Evolutionary conservation across 2,888 invertebrate genomes (phyloP).

Genomic region (Gandaritis pyraliata): DNA sequence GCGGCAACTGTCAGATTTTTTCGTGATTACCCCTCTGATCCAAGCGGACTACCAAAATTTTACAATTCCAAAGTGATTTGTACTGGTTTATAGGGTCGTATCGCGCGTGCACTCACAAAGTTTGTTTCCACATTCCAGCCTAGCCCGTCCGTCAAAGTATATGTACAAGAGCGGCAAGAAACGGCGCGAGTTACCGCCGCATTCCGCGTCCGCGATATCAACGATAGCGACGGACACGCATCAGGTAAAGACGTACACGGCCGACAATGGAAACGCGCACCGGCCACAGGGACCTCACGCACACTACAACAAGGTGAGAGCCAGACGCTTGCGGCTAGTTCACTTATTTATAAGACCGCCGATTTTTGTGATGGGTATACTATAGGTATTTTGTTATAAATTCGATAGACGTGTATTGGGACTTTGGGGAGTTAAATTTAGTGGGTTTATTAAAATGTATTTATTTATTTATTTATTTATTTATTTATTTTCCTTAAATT

Average conservation of each 20-base stretch:
- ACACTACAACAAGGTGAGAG: slow-evolving; percentile 96
- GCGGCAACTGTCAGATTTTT: too few relatives aligned
- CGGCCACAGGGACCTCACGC: slow-evolving; percentile 91
- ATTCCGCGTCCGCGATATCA: slow-evolving; percentile 77
- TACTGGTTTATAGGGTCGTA: too few relatives aligned
- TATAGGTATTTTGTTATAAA: too few relatives aligned
- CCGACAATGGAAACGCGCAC: slow-evolving; percentile 93
- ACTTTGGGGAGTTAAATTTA: too few relatives aligned
- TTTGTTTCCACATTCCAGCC: slow-evolving; percentile 52
- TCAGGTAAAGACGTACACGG: slow-evolving; percentile 98
- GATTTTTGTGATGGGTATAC: too few relatives aligned
- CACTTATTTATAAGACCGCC: slow-evolving; percentile 22
- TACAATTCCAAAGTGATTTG: too few relatives aligned
- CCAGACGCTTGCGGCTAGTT: slow-evolving; percentile 63
- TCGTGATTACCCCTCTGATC: too few relatives aligned
- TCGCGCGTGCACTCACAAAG: not conserved
- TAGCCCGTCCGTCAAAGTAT: slow-evolving; percentile 78
- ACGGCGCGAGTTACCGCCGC: slow-evolving; percentile 68
- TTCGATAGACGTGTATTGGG: too few relatives aligned
- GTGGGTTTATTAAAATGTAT: too few relatives aligned
- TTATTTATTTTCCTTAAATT: too few relatives aligned
- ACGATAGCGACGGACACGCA: slow-evolving; percentile 87
- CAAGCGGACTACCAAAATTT: too few relatives aligned
- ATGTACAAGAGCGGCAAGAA: slow-evolving; percentile 80
- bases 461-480: too few relatives aligned